Base-by-base conservation (phyloP, 2,888 invertebrate species). In the Sisyra nigra region DNA sequence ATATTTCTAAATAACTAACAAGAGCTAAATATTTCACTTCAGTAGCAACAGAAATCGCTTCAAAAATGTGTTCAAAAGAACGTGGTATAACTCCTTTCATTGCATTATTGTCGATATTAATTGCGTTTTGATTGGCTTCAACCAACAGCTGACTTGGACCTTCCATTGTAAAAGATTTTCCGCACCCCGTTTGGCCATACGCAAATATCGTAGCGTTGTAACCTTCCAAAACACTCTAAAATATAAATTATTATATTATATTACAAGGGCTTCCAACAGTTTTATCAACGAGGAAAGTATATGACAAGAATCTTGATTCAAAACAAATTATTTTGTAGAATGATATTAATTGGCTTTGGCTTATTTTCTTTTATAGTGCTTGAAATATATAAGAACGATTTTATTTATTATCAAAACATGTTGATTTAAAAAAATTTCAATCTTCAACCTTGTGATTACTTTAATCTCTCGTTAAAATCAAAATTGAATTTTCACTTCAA, bases 161-260 rank as follows among this genome's bases (percentile, higher is more conserved):
- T 57, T 87, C 86, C 89, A 92, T 92, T 9, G 87, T 84, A 57
- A 81, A 86, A 1, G 87, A 86, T 59, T 91, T 92, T 0, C 91
- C 91, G 57, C 88, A 87, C 0, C 91, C 89, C 1, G 89, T 91
- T 64, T 91, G 91, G 1, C 91, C 91, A 57, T 92, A 92, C 0
- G 91, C 91, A 61, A 92, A 91, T 42, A 92, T 86, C 0, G 91
- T 91, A 13, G 86, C 85, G 65, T 91, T 92, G 67, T 91, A 91
- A 1, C 91, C 91, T 56, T 91, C 89, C 44, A 89, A 69, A 1
- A 88, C 86, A 46, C 86, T 86, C 58, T 65, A 47, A 45, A 58
- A 56, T 40, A 29, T 14, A 13, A 33, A 34, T 10, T 11, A 2
- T 19, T 36, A 36, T 18, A n/a, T 7, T 4, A 11, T 6, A 40